Evolutionary conservation across 2,888 invertebrate genomes (phyloP).

Genomic region (Syrista parreyssii): DNA sequence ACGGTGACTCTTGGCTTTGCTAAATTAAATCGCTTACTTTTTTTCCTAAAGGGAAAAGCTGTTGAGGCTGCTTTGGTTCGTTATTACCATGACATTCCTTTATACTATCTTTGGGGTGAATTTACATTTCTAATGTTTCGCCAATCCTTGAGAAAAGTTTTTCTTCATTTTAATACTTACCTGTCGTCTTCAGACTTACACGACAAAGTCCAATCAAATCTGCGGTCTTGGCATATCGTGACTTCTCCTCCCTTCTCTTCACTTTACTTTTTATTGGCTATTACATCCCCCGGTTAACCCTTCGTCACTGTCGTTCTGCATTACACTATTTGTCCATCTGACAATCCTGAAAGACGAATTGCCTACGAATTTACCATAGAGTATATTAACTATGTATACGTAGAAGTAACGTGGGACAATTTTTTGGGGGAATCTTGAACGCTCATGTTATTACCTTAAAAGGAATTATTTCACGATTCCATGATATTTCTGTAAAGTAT

Average conservation of each 20-base stretch:
- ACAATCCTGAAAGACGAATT: too few species aligned
- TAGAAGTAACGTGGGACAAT: too few species aligned
- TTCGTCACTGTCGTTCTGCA: too few species aligned
- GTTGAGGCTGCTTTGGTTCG: neutral
- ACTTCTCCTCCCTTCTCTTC: neutral
- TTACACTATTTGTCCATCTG: too few species aligned
- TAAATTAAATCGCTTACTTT: conserved; percentile 22
- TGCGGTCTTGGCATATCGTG: too few species aligned
- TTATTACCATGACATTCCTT: neutral
- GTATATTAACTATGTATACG: too few species aligned
- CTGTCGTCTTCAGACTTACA: too few species aligned
- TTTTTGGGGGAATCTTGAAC: neutral
- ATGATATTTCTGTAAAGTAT: too few species aligned
- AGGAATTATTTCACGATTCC: neutral
- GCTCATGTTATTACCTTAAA: neutral
- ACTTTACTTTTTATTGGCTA: neutral
- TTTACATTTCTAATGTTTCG: neutral
- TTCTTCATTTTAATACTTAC: neutral
- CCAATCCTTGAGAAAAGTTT: neutral
- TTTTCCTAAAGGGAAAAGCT: neutral
- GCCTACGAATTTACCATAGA: too few species aligned
- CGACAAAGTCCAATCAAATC: too few species aligned
- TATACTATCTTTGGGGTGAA: neutral
- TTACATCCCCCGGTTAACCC: neutral
- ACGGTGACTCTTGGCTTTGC: conserved; percentile 16